These are phyloP conservation scores for Aurelia sp. DNA, from an alignment of 30 jellyfish, hydroid and myxozoan genomes.

Conservation along the genomic window DNA sequence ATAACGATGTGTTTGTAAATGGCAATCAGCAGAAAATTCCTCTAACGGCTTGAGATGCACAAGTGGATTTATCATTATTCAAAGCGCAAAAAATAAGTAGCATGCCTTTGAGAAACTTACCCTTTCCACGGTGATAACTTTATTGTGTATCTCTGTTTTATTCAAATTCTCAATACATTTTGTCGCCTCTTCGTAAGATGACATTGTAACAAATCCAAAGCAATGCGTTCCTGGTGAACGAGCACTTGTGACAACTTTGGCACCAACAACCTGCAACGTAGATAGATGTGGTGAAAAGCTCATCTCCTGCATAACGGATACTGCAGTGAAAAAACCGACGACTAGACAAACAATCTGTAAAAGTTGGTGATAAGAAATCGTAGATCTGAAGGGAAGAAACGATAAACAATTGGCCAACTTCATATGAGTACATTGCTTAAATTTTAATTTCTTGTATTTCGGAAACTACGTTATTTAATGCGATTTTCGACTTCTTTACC, in stretches of 20 bases:
- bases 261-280: slow-evolving; percentile 90
- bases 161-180: slow-evolving; percentile 85
- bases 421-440: no score
- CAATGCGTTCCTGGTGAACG: slow-evolving; percentile 98
- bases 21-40: no score
- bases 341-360: neutral
- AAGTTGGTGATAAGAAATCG: no score
- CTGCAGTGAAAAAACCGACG: neutral
- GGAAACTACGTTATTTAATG: no score
- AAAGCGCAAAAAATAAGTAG: no score
- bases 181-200: slow-evolving; percentile 80
- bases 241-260: slow-evolving; percentile 99
- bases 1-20: no score
- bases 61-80: no score
- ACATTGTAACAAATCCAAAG: slow-evolving; percentile 97
- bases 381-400: no score
- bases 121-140: slow-evolving; percentile 89
- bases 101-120: slow-evolving; percentile 27
- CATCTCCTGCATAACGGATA: neutral
- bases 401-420: no score
- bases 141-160: slow-evolving; percentile 83
- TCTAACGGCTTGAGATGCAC: no score
- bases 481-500: no score
- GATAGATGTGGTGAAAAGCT: neutral
- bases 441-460: no score